Conservation (phyloP, 2,797 vertebrate species). For the Pachyuromys duprasi region DNA sequence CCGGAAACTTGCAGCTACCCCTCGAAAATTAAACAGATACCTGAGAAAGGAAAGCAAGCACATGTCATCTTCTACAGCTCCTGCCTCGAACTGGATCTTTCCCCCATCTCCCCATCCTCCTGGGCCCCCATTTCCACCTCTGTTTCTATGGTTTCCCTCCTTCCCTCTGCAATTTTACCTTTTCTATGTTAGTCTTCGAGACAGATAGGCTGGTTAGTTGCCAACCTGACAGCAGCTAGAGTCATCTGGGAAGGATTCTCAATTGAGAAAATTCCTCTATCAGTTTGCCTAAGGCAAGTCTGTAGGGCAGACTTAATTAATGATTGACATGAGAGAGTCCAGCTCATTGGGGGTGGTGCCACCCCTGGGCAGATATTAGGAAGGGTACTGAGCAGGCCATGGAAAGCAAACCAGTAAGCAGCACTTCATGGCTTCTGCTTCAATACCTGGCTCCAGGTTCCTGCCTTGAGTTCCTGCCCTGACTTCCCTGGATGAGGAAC, state of each 20-base stretch:
- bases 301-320: background rate
- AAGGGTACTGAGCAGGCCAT: background rate
- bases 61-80: background rate
- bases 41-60: slow-evolving; percentile 84
- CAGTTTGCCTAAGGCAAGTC: background rate
- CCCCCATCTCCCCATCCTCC: background rate
- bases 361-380: background rate
- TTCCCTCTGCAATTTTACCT: background rate
- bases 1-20: slow-evolving; percentile 98
- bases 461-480: background rate
- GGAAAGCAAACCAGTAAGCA: background rate
- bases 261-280: background rate
- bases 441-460: background rate
- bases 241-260: background rate
- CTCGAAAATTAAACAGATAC: slow-evolving; percentile 98
- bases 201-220: background rate
- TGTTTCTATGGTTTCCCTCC: background rate
- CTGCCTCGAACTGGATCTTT: background rate
- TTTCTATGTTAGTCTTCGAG: background rate
- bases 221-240: background rate
- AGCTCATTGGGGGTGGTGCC: background rate
- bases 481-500: background rate
- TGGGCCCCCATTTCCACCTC: background rate
- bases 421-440: background rate
- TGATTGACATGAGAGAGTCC: background rate